phyloP scores from a whole-genome alignment of 2,888 invertebrate genomes.

The Carcina quercana region DNA sequence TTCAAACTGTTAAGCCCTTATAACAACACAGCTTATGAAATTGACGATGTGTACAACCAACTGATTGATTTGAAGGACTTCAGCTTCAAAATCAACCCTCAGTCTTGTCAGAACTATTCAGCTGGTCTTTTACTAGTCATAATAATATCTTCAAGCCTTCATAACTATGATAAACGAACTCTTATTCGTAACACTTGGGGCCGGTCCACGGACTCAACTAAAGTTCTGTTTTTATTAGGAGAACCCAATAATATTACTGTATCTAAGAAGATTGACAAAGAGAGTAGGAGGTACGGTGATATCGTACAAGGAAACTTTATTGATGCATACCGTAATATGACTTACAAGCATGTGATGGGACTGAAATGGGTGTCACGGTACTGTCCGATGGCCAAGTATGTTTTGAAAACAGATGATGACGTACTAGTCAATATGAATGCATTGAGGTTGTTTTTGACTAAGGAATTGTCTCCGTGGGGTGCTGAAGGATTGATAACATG shows the following conservation, averaged over 20 bases:
- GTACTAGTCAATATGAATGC: conserved; percentile 81
- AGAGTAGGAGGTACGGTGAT: conserved; percentile 76
- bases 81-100: conserved; percentile 75
- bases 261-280: conserved; percentile 66
- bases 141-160: conserved; percentile 79
- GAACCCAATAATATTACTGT: conserved; percentile 33
- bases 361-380: conserved; percentile 84
- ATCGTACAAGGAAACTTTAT: conserved; percentile 84
- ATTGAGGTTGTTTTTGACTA: conserved; percentile 73
- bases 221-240: conserved; percentile 81
- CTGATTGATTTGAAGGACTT: conserved; percentile 77
- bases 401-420: conserved; percentile 86
- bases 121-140: conserved; percentile 74
- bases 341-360: conserved; percentile 89
- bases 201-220: conserved; percentile 60
- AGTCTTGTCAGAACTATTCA: conserved; percentile 41
- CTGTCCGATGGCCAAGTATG: conserved; percentile 78
- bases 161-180: conserved; percentile 76
- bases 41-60: conserved; percentile 34
- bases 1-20: conserved; percentile 38
- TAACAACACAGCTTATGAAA: conserved; percentile 21
- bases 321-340: conserved; percentile 87
- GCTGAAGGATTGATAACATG: conserved; percentile 78
- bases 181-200: conserved; percentile 86
- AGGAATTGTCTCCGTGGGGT: conserved; percentile 75